Evolutionary conservation across 1,140 invertebrate species (phyloP).

Genomic region (Drosophila lini): DNA sequence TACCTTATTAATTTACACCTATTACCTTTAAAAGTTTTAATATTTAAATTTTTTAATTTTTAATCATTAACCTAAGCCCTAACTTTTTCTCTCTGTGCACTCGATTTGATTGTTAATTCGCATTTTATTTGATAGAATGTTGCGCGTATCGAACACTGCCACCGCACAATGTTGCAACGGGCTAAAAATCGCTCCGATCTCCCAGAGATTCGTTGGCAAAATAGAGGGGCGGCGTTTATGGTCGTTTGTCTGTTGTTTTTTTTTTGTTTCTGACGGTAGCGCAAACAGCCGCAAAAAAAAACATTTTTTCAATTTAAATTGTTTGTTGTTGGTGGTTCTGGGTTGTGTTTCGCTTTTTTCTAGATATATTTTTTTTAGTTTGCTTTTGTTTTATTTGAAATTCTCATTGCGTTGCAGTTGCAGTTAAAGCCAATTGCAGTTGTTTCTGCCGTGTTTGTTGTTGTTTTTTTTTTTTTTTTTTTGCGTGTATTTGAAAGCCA

Average conservation of each 20-base stretch:
- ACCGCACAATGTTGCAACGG: slow-evolving; percentile 60
- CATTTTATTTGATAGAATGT: slow-evolving; percentile 69
- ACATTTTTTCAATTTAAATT: slow-evolving; percentile 74
- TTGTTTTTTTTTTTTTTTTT: slow-evolving; percentile 37
- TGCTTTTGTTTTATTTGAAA: slow-evolving; percentile 46
- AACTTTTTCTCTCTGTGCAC: slow-evolving; percentile 10
- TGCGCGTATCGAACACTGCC: slow-evolving; percentile 63
- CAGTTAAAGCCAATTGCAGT: slow-evolving; percentile 58
- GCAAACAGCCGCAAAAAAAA: slow-evolving; percentile 30
- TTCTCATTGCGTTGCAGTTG: slow-evolving; percentile 56
- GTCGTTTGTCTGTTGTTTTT: slow-evolving; percentile 32
- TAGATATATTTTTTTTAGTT: neutral
- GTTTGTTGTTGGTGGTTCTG: slow-evolving; percentile 59
- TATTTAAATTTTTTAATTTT: no score
- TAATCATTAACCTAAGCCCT: fast-evolving
- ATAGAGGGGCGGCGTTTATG: slow-evolving; percentile 55
- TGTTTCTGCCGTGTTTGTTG: slow-evolving; percentile 21
- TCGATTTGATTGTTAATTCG: slow-evolving; percentile 38
- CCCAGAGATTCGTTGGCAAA: slow-evolving; percentile 14
- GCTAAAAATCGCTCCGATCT: slow-evolving; percentile 14
- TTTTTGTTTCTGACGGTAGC: slow-evolving; percentile 39
- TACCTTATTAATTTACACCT: no score
- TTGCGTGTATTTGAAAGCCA: slow-evolving; percentile 49
- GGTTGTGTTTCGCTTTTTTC: slow-evolving; percentile 38
- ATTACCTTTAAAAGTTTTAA: neutral